Base-by-base conservation (phyloP, 2,797 vertebrate species). In the Megaceryle alcyon region DNA sequence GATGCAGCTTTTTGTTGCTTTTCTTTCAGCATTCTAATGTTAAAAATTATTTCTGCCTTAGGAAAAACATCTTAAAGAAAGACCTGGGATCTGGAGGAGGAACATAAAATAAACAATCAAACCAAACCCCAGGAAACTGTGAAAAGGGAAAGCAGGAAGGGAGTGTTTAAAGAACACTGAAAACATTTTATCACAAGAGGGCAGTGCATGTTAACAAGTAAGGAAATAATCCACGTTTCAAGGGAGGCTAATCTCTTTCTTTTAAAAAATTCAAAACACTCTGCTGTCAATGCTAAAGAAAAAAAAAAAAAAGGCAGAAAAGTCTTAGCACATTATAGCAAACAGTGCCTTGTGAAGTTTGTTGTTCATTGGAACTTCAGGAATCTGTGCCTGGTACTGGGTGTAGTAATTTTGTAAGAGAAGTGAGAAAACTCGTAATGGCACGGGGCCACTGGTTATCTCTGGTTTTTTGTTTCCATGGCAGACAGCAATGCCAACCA, bases 111-210 rank as follows among this genome's bases (percentile, higher is more conserved):
- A 8, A 17, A 31, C 25, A 31, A n/a, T 4, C 18, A 14, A 0
- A 46, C 20, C 44, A 46, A 46, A 46, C 21, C 2, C 3, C 15
- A 72, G 17, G 5, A 70, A 94, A 83, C 35, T 63, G 61, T 63
- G 61, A 39, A 57, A 92, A 63, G 3, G n/a, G 23, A 71, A 88
- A 86, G 14, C 9, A 12, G 15, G n/a, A 86, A 68, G 6, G 20
- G 29, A 93, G 72, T 12, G 43, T 9, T 7, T 19, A 61, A 28
- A 94, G 7, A 82, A 78, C 9, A 66, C 9, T 0, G 4, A 88
- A 83, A 94, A 28, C 2, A 9, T 76, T 88, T 83, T 65, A 86
- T 81, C 96, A 96, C 94, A 88, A 96, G 96, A 90, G 89, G 95
- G 96, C 96, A 97, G 91, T 94, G 77, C 70, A 44, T 46, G 69